Conservation (phyloP, 2,797 vertebrate species). For the Salmo trutta region DNA sequence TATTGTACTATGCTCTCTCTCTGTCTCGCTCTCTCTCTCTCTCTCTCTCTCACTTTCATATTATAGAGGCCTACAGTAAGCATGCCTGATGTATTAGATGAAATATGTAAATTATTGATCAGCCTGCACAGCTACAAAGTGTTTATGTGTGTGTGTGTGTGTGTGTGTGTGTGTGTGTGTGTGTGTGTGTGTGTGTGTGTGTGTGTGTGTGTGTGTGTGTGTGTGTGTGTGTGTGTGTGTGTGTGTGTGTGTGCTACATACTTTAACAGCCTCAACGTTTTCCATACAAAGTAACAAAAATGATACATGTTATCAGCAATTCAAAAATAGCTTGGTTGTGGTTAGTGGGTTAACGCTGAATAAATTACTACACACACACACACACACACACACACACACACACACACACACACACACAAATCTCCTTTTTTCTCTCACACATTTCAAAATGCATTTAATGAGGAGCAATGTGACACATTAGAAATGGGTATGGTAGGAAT, state of each 20-base stretch:
- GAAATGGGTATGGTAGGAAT: background rate
- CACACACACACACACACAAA: background rate
- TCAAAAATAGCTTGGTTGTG: conserved; percentile 1
- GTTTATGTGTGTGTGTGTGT: too few species aligned
- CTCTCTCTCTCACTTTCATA: conserved; percentile 38
- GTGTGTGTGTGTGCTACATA: too few species aligned
- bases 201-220: too few species aligned
- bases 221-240: too few species aligned
- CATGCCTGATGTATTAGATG: conserved; percentile 31
- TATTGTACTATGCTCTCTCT: background rate
- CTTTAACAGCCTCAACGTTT: too few species aligned
- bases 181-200: too few species aligned
- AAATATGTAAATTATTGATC: conserved; percentile 74
- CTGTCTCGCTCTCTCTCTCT: background rate
- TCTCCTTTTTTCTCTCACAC: background rate
- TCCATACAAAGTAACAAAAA: conserved; percentile 66
- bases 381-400: background rate
- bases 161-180: too few species aligned
- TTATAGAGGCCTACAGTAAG: background rate
- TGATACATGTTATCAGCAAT: conserved; percentile 70
- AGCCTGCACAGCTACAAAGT: conserved; percentile 24
- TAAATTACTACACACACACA: background rate
- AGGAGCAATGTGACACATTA: background rate
- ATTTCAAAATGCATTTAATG: background rate
- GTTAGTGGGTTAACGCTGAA: background rate